Conservation (phyloP, 2,113 vertebrate genomes). For the Eptesicus fuscus region DNA sequence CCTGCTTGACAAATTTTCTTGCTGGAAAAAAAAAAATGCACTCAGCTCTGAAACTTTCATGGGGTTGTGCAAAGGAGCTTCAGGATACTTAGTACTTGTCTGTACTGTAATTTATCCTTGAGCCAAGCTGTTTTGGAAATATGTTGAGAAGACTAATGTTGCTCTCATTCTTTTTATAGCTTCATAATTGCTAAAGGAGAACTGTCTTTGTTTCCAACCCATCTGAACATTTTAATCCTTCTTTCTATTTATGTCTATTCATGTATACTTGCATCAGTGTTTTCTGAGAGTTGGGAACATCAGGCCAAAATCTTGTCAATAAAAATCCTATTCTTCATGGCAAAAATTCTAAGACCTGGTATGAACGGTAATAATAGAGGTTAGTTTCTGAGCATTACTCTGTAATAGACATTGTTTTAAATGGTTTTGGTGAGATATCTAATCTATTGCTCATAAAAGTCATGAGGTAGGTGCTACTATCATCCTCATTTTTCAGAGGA, state of each 20-base stretch:
- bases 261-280: neutral
- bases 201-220: conserved; percentile 58
- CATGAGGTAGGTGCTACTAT: neutral
- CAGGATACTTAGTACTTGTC: conserved; percentile 23
- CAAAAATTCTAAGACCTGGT: neutral
- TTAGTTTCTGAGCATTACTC: neutral
- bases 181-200: conserved; percentile 58
- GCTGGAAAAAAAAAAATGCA: conserved; percentile 43
- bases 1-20: conserved; percentile 57
- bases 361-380: neutral
- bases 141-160: conserved; percentile 36
- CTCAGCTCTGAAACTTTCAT: conserved; percentile 51
- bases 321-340: conserved; percentile 5
- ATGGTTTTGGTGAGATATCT: neutral
- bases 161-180: conserved; percentile 66
- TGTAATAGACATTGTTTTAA: neutral
- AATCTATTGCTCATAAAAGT: neutral
- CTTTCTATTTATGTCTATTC: conserved; percentile 52
- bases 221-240: conserved; percentile 47
- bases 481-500: neutral
- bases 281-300: conserved; percentile 27
- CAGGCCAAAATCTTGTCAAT: conserved; percentile 39
- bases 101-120: conserved; percentile 66
- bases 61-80: conserved; percentile 42
- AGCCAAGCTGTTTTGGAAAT: conserved; percentile 66